Percentiles rank a stretch among this genome's conserved stretches.
These are phyloP conservation scores for Sandelia bainsii DNA, from an alignment of 2,797 vertebrate species.

Conservation along the genomic window DNA sequence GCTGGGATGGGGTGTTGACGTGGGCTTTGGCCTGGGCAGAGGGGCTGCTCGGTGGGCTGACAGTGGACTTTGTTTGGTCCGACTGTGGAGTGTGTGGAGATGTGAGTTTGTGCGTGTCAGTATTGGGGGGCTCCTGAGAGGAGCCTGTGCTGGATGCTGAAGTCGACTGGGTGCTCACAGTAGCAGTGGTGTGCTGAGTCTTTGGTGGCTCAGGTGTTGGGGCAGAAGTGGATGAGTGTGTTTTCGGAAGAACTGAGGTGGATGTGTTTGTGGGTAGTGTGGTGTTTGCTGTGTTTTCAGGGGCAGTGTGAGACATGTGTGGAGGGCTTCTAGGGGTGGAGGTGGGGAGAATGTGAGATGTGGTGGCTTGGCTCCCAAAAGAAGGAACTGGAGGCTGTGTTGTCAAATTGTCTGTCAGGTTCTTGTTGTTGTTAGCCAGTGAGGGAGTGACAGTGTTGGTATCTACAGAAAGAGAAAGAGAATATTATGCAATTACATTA, in stretches of 20 bases:
- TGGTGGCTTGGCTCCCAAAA: constrained; percentile 1
- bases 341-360: not conserved
- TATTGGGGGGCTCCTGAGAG: not conserved
- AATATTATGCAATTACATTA: not conserved
- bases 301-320: not conserved
- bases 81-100: not conserved
- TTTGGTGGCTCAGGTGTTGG: not conserved
- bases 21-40: constrained; percentile 44
- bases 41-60: constrained; percentile 8
- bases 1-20: constrained; percentile 60
- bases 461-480: constrained; percentile 42
- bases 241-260: not conserved
- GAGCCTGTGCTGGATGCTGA: constrained; percentile 16
- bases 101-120: constrained; percentile 1
- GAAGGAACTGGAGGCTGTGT: not conserved
- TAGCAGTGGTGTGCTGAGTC: not conserved
- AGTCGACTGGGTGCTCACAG: not conserved
- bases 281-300: not conserved
- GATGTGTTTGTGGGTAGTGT: not conserved
- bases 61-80: not conserved
- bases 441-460: not conserved
- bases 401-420: not conserved
- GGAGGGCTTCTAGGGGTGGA: not conserved
- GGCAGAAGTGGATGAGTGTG: not conserved
- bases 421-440: not conserved